phyloP scores from a whole-genome alignment of 1,140 invertebrate genomes.

The Zaprionus lachaisei region DNA sequence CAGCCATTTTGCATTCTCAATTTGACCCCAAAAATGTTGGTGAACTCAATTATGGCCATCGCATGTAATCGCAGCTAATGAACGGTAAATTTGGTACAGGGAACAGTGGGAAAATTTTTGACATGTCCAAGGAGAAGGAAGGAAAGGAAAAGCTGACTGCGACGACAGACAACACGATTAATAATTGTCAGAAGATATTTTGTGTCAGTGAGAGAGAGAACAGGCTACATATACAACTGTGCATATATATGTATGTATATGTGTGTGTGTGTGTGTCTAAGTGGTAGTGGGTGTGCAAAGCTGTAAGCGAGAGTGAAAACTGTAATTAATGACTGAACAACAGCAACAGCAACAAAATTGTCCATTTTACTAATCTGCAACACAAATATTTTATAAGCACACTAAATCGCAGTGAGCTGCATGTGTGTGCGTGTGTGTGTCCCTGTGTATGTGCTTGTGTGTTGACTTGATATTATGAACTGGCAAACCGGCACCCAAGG shows the following conservation, averaged over 20 bases:
- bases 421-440: slow-evolving; percentile 7
- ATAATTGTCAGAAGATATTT: slow-evolving; percentile 70
- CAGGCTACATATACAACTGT: not conserved
- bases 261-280: slow-evolving; percentile 8
- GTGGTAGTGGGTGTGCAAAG: slow-evolving; percentile 23
- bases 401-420: slow-evolving; percentile 40
- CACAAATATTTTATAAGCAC: slow-evolving; percentile 74
- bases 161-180: slow-evolving; percentile 66
- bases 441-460: slow-evolving; percentile 39
- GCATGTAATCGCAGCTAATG: slow-evolving; percentile 38
- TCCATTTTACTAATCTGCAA: slow-evolving; percentile 76
- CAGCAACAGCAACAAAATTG: slow-evolving; percentile 58
- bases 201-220: not conserved
- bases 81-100: slow-evolving; percentile 32
- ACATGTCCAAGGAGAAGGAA: slow-evolving; percentile 1
- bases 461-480: slow-evolving; percentile 72
- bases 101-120: slow-evolving; percentile 20
- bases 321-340: slow-evolving; percentile 68
- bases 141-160: slow-evolving; percentile 24
- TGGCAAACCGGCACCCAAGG: slow-evolving; percentile 58
- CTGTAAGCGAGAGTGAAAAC: slow-evolving; percentile 61
- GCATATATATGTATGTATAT: not conserved
- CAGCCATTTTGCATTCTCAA: not conserved
- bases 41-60: slow-evolving; percentile 41
- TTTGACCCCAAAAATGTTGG: slow-evolving; percentile 37